A percentile compares a stretch with the other conserved stretches of the same genome.
Evolutionary conservation across 2,113 vertebrate species (phyloP).

Genomic region (Arenaria interpres): DNA sequence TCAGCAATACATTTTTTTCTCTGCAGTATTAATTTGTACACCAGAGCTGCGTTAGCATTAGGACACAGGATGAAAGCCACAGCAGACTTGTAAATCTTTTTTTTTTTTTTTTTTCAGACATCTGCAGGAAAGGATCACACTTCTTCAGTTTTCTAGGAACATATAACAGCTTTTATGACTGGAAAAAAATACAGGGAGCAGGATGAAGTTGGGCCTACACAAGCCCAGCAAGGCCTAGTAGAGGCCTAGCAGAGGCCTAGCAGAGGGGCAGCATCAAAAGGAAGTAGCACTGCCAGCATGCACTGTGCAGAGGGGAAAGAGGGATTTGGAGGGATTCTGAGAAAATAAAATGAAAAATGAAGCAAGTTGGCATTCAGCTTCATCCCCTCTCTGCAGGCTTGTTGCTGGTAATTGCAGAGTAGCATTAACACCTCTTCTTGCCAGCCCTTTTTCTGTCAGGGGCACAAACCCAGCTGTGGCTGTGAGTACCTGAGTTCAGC

Average conservation of each 20-base stretch:
- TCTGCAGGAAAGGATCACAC: slow-evolving; percentile 42
- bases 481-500: fast-evolving
- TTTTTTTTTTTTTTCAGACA: background rate
- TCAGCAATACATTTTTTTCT: background rate
- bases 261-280: background rate
- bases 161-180: slow-evolving; percentile 13
- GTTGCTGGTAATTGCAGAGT: background rate
- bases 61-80: slow-evolving; percentile 1
- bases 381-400: background rate
- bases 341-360: background rate
- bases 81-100: slow-evolving; percentile 7
- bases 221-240: background rate
- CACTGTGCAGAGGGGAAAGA: background rate
- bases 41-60: background rate
- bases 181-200: background rate
- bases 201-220: background rate
- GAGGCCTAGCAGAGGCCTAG: background rate
- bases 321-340: background rate
- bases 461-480: background rate
- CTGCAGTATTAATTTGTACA: slow-evolving; percentile 6
- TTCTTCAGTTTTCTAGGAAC: slow-evolving; percentile 46
- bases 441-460: background rate
- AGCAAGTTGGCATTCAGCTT: background rate
- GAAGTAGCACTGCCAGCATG: background rate
- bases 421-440: background rate